Evolutionary conservation across 2,888 invertebrate genomes (phyloP), one percentile per base, ranked within the genome.

Genomic region (Acholoe squamosa): DNA sequence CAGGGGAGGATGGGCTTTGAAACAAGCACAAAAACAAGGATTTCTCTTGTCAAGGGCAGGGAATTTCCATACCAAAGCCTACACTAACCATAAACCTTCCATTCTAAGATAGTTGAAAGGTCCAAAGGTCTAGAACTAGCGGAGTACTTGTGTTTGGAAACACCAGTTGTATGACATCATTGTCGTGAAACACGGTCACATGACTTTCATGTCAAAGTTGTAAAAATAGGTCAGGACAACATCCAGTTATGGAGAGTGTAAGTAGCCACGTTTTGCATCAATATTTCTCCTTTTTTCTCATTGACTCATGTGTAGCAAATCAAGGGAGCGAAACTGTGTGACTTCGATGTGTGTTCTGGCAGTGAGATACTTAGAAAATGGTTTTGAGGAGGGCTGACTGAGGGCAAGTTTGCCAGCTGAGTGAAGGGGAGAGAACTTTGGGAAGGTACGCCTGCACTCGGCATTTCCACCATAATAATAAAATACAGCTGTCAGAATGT

Each of bases 161-260:
- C 61, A 61, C 19, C 22, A 7, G 12, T 14, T 61, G 61, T 61
- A 84, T 84, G 84, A 84, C 84, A 84, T 84, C 84, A 84, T 84
- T 84, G 84, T 84, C 84, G 84, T 84, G 43, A 84, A 84, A 12
- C 1, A 22, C 0, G 51, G 43, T 84, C 84, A 84, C 51, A 84
- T 84, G 84, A 84, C 84, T 34, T 25, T 14, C 84, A 84, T 84
- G 84, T 84, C 84, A 22, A 84, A 43, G 33, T 84, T 84, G 43
- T 43, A 84, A 19, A 84, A 84, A 84, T 84, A 84, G 84, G 84
- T 84, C 84, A 84, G 33, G 33, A 84, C 33, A 84, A 84, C 84
- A 84, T 34, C 43, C 43, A 51, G 51, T 84, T 51, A 84, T 84
- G 84, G 84, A 31, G 34, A 34, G n/a, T 43, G 84, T 84, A 84